A percentile compares a stretch with the other conserved stretches of the same genome.
phyloP scores from a whole-genome alignment of 2,888 invertebrate species.

The Drosophila macrospina region DNA sequence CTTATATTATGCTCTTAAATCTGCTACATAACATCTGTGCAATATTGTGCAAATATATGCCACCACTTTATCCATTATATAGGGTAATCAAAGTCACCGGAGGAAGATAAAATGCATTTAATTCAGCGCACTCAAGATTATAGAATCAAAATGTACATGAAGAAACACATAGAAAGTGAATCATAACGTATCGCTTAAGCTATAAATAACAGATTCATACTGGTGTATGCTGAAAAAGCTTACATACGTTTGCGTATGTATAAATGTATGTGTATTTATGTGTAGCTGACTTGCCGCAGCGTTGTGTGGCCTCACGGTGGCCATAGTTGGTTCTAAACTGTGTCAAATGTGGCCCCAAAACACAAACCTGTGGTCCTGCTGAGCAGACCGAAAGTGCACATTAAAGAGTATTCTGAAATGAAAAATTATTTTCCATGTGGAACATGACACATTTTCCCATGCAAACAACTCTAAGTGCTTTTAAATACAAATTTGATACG shows the following conservation, averaged over 20 bases:
- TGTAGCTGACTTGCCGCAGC: slow-evolving; percentile 10
- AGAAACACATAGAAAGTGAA: not conserved
- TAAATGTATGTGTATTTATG: slow-evolving; percentile 1
- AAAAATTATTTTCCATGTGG: slow-evolving; percentile 1
- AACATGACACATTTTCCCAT: slow-evolving; percentile 10
- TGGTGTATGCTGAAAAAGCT: slow-evolving; percentile 30
- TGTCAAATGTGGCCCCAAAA: slow-evolving; percentile 35
- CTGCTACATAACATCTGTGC: no score
- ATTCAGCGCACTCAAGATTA: not conserved
- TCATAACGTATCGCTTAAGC: slow-evolving; percentile 48
- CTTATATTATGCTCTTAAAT: no score
- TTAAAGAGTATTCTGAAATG: slow-evolving; percentile 7
- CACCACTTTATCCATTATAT: not conserved
- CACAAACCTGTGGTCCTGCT: slow-evolving; percentile 31
- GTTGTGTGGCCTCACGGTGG: slow-evolving; percentile 4
- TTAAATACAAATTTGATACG: not conserved
- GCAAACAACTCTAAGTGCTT: not conserved
- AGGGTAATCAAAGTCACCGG: not conserved
- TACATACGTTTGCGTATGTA: not conserved
- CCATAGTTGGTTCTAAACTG: slow-evolving; percentile 16
- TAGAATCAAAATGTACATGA: not conserved
- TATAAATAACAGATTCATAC: slow-evolving; percentile 55
- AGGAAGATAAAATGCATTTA: not conserved
- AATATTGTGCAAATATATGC: no score
- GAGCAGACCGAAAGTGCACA: slow-evolving; percentile 6